These are phyloP conservation scores for Psylliodes chrysocephalus DNA, from an alignment of 2,888 invertebrate species.

Conservation along the genomic window DNA sequence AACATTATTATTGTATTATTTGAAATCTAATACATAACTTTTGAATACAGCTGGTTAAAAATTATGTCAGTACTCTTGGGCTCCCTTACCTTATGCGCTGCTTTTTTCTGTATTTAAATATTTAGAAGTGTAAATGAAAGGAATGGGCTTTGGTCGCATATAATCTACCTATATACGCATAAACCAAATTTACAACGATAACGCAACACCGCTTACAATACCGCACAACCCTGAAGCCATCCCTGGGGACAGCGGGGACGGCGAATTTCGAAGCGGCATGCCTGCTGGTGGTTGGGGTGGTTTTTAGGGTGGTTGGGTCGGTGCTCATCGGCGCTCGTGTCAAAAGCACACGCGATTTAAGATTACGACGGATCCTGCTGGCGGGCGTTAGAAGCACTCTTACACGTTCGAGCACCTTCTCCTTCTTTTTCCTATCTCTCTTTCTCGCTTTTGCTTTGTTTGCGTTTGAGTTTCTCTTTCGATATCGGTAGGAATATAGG, in stretches of 20 bases:
- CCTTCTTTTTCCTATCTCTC: slow-evolving; percentile 21
- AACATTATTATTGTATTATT: too few species aligned
- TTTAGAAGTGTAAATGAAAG: too few species aligned
- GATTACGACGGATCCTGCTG: slow-evolving; percentile 51
- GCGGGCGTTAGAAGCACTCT: slow-evolving; percentile 48
- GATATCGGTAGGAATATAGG: neutral
- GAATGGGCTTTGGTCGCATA: too few species aligned
- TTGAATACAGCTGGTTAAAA: too few species aligned
- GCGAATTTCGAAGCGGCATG: slow-evolving; percentile 18
- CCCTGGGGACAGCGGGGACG: neutral
- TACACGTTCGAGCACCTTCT: slow-evolving; percentile 47
- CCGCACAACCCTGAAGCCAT: slow-evolving; percentile 1
- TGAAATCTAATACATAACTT: too few species aligned
- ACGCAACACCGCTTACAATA: neutral
- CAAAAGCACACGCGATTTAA: slow-evolving; percentile 56
- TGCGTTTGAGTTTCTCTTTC: neutral
- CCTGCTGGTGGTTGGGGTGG: slow-evolving; percentile 20
- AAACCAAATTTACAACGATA: too few species aligned
- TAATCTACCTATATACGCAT: too few species aligned
- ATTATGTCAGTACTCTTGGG: too few species aligned
- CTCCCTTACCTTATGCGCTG: too few species aligned
- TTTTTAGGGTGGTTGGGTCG: slow-evolving; percentile 7
- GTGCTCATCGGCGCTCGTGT: slow-evolving; percentile 45
- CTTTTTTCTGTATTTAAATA: too few species aligned
- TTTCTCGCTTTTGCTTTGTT: slow-evolving; percentile 5